phyloP scores from a whole-genome alignment of 2,888 invertebrate species.

The Phalera bucephala region DNA sequence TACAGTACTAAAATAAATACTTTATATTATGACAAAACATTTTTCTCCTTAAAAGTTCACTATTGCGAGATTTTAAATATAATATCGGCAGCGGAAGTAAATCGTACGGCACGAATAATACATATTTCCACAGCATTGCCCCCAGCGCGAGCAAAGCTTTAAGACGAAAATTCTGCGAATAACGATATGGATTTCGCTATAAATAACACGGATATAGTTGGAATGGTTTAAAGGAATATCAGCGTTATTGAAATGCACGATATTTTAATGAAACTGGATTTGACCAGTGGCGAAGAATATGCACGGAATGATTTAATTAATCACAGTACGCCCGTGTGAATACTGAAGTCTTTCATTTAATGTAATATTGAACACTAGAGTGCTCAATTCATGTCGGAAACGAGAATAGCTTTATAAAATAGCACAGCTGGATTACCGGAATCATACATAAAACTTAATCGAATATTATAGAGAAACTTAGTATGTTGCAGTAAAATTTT shows the following conservation, averaged over 20 bases:
- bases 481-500: too few relatives aligned
- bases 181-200: not conserved
- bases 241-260: conserved; percentile 1
- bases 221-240: not conserved
- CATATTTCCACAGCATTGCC: too few relatives aligned
- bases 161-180: conserved; percentile 7
- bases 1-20: not conserved
- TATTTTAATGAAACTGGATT: not conserved
- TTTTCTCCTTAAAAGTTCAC: not conserved
- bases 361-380: not conserved
- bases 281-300: not conserved
- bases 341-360: not conserved
- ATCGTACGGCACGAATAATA: conserved; percentile 4
- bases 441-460: too few relatives aligned
- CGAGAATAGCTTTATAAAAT: too few relatives aligned
- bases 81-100: conserved; percentile 6
- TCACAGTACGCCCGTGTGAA: not conserved
- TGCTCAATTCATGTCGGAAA: not conserved
- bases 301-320: not conserved
- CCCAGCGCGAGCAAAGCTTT: too few relatives aligned
- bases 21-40: not conserved
- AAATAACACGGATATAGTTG: not conserved
- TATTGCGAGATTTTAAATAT: conserved; percentile 9
- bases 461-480: too few relatives aligned
- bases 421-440: too few relatives aligned